phyloP scores from a whole-genome alignment of 2,113 vertebrate species.

The Dendrocopos noguchii region DNA sequence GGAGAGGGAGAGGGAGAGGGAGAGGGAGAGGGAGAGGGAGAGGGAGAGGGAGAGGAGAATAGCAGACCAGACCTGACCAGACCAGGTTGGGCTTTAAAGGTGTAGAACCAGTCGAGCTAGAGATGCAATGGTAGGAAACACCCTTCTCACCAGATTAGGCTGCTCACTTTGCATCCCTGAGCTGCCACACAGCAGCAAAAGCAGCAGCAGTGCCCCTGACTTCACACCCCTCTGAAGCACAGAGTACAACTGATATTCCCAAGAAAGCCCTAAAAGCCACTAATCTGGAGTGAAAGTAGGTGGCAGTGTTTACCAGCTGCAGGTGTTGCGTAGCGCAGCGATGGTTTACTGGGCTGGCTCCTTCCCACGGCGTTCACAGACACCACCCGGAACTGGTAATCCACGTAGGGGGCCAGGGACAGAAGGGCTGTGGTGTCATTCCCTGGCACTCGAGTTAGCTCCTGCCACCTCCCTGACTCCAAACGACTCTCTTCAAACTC shows the following conservation, averaged over 20 bases:
- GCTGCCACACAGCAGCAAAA: fast-evolving
- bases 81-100: background rate
- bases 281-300: background rate
- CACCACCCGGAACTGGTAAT: slow-evolving; percentile 87
- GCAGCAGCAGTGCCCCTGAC: background rate
- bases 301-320: slow-evolving; percentile 80
- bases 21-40: too few species aligned
- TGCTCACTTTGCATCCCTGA: background rate
- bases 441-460: slow-evolving; percentile 77
- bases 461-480: slow-evolving; percentile 88
- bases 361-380: slow-evolving; percentile 85
- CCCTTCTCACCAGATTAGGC: background rate
- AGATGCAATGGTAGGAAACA: background rate
- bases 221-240: background rate
- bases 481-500: slow-evolving; percentile 88
- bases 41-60: too few species aligned
- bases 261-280: fast-evolving
- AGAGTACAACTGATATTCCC: background rate
- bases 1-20: too few species aligned
- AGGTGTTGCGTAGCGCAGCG: slow-evolving; percentile 84
- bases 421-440: slow-evolving; percentile 77
- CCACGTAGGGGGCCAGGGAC: slow-evolving; percentile 81
- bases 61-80: too few species aligned
- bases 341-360: slow-evolving; percentile 81
- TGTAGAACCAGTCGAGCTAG: background rate